Percentiles rank a stretch among this genome's conserved stretches.
phyloP scores from a whole-genome alignment of 1,140 invertebrate genomes.

The Drosophila aff. region DNA sequence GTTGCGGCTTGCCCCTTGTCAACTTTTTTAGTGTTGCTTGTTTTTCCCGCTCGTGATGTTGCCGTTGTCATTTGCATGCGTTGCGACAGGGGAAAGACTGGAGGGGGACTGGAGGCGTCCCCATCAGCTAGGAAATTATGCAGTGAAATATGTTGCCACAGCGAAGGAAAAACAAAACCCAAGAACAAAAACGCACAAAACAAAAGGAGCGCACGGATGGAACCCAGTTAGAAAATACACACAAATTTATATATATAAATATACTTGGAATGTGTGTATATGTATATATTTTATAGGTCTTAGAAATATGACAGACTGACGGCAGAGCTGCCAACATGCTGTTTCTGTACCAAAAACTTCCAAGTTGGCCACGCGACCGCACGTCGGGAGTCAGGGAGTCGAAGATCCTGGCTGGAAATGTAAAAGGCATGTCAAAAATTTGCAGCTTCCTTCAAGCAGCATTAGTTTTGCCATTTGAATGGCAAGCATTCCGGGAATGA shows the following conservation, averaged over 20 bases:
- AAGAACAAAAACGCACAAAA: constrained; percentile 26
- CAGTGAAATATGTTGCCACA: constrained; percentile 82
- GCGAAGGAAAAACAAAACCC: constrained; percentile 38
- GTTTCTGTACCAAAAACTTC: constrained; percentile 24
- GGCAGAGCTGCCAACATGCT: constrained; percentile 62
- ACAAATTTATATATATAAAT: constrained; percentile 7
- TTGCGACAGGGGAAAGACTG: constrained; percentile 28
- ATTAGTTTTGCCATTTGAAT: constrained; percentile 71
- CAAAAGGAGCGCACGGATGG: constrained; percentile 25
- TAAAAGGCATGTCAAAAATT: constrained; percentile 80
- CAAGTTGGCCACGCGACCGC: constrained; percentile 48
- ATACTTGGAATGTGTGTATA: constrained; percentile 28
- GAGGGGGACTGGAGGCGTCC: not conserved
- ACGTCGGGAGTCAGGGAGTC: constrained; percentile 24
- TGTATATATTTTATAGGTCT: constrained; percentile 52
- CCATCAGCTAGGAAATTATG: constrained; percentile 73
- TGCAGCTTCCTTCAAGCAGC: constrained; percentile 53
- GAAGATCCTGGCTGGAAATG: constrained; percentile 58
- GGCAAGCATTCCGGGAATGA: constrained; percentile 57
- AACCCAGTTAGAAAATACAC: constrained; percentile 26
- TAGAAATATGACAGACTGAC: constrained; percentile 65
- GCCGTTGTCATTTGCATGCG: constrained; percentile 74
- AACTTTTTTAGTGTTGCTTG: constrained; percentile 76
- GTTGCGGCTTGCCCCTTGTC: constrained; percentile 79
- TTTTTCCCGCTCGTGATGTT: constrained; percentile 49